These are phyloP conservation scores for Cephus cinctus DNA, from an alignment of 1,140 invertebrate genomes.

Conservation along the genomic window DNA sequence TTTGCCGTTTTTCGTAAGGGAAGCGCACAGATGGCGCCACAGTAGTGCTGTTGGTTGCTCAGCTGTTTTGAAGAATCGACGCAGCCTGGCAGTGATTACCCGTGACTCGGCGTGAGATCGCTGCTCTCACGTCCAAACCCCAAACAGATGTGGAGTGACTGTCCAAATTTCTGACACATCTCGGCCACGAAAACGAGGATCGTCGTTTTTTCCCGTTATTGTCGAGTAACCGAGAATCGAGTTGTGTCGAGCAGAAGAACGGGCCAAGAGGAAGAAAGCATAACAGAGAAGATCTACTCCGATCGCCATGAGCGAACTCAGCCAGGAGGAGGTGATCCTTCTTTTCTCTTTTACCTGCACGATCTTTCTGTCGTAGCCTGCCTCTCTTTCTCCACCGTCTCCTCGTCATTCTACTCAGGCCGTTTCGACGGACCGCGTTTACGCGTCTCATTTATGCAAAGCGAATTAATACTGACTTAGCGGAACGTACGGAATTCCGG, in stretches of 20 bases:
- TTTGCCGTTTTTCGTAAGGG: too few species aligned
- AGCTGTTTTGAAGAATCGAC: slow-evolving; percentile 44
- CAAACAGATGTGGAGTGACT: slow-evolving; percentile 48
- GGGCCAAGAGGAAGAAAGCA: too few species aligned
- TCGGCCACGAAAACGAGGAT: slow-evolving; percentile 2
- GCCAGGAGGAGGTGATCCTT: slow-evolving; percentile 74
- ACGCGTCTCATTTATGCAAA: too few species aligned
- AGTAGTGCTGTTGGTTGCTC: slow-evolving; percentile 29
- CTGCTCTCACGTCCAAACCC: slow-evolving; percentile 39
- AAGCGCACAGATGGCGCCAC: neutral
- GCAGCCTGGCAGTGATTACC: slow-evolving; percentile 21
- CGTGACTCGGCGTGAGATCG: slow-evolving; percentile 27
- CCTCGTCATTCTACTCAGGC: too few species aligned
- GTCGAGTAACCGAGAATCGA: too few species aligned
- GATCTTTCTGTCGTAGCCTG: too few species aligned
- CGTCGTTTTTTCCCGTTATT: neutral
- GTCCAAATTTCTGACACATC: slow-evolving; percentile 46
- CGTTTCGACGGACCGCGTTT: too few species aligned
- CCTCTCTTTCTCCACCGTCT: too few species aligned
- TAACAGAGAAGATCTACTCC: neutral
- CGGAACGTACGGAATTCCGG: too few species aligned
- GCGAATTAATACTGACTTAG: too few species aligned
- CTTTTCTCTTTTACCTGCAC: too few species aligned
- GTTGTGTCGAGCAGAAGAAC: too few species aligned
- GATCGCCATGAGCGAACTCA: slow-evolving; percentile 68